Percentiles rank a stretch among this genome's conserved stretches.
Evolutionary conservation across 2,888 invertebrate genomes (phyloP).

Genomic region (Caenorhabditis sp.): DNA sequence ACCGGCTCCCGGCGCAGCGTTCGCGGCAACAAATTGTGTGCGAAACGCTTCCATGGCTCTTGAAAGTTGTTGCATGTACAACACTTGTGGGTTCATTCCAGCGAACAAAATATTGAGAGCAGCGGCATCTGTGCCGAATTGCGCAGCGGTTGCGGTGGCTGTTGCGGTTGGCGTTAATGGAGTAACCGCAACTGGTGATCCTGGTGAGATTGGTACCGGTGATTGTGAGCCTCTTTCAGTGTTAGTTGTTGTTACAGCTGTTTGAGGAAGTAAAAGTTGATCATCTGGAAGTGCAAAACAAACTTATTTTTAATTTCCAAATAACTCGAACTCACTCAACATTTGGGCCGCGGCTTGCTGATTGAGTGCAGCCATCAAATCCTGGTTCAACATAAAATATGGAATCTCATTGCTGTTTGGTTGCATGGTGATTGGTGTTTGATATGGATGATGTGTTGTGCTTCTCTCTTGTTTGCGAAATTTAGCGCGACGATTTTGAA

Average conservation of each 20-base stretch:
- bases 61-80: conserved; percentile 42
- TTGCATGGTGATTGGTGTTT: conserved; percentile 30
- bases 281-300: conserved; percentile 16
- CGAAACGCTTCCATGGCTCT: conserved; percentile 47
- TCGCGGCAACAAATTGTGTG: conserved; percentile 12
- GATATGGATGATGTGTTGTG: conserved; percentile 45
- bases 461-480: conserved; percentile 60
- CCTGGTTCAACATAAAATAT: conserved; percentile 44
- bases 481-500: conserved; percentile 69
- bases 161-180: conserved; percentile 1
- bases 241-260: conserved; percentile 3
- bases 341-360: conserved; percentile 46
- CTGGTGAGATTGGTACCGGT: conserved; percentile 33
- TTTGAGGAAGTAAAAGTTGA: conserved; percentile 17
- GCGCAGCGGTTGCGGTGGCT: conserved; percentile 9
- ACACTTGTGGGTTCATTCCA: conserved; percentile 35
- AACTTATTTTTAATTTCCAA: neutral
- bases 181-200: conserved; percentile 15
- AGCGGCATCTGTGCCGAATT: conserved; percentile 31
- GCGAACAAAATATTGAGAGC: conserved; percentile 41
- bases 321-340: conserved; percentile 28
- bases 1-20: neutral
- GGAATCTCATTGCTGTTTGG: conserved; percentile 31
- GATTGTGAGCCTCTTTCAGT: conserved; percentile 32
- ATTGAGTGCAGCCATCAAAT: conserved; percentile 39